Percentiles rank a stretch among this genome's conserved stretches.
Conservation (phyloP, 2,888 invertebrate species). For the Prenolepis imparis region DNA sequence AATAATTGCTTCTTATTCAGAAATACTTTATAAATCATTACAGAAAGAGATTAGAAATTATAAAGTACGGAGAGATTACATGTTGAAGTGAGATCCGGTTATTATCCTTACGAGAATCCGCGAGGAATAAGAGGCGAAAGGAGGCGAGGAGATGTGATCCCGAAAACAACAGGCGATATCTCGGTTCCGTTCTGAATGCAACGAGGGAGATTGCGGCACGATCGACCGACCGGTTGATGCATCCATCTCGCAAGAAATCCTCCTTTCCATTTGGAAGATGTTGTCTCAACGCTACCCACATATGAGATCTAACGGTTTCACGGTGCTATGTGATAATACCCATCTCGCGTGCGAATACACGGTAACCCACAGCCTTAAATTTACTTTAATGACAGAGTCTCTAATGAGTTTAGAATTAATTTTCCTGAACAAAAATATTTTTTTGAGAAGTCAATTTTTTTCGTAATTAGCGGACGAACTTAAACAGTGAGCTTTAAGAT, state of each 20-base stretch:
- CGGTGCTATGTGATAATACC: conserved; percentile 11
- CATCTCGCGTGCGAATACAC: neutral
- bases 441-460: no score
- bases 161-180: conserved; percentile 58
- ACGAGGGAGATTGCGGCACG: conserved; percentile 50
- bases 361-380: neutral
- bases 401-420: neutral
- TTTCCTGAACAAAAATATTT: neutral
- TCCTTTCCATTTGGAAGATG: conserved; percentile 60
- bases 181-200: conserved; percentile 71
- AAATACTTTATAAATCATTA: neutral
- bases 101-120: neutral
- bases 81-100: neutral
- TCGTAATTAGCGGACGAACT: neutral
- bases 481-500: neutral
- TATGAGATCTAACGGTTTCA: conserved; percentile 65
- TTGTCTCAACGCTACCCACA: conserved; percentile 41
- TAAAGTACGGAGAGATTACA: neutral
- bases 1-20: neutral
- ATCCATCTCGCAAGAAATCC: conserved; percentile 55
- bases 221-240: conserved; percentile 46
- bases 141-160: conserved; percentile 25
- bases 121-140: conserved; percentile 45
- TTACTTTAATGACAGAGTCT: neutral
- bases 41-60: conserved; percentile 11